phyloP scores from a whole-genome alignment of 2,888 invertebrate species.

The Pelosia muscerda region DNA sequence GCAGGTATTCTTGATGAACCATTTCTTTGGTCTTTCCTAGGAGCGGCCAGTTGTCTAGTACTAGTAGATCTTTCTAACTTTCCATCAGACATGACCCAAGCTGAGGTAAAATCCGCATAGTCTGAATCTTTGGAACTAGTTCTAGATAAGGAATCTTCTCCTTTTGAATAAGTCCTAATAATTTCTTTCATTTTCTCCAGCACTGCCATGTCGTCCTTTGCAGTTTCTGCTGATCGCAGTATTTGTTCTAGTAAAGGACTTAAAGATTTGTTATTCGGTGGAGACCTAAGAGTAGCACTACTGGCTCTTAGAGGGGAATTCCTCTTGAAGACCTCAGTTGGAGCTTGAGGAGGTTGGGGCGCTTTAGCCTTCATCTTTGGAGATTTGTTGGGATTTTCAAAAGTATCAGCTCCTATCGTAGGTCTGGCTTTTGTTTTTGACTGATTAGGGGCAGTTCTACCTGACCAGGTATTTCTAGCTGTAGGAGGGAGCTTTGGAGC shows the following conservation, averaged over 20 bases:
- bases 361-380: conserved; percentile 83
- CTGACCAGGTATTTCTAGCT: conserved; percentile 91
- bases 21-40: conserved; percentile 79
- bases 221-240: conserved; percentile 89
- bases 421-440: conserved; percentile 76
- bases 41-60: conserved; percentile 81
- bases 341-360: conserved; percentile 41
- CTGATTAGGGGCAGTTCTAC: conserved; percentile 84
- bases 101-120: conserved; percentile 90
- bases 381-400: conserved; percentile 87
- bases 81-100: conserved; percentile 91
- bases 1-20: conserved; percentile 81
- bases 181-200: conserved; percentile 91
- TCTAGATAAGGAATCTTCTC: conserved; percentile 79
- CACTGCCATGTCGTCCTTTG: conserved; percentile 91
- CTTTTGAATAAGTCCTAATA: conserved; percentile 80
- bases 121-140: conserved; percentile 87
- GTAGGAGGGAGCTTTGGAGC: conserved; percentile 78
- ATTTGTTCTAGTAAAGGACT: conserved; percentile 91
- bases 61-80: conserved; percentile 88
- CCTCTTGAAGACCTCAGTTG: conserved; percentile 81
- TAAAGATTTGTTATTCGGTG: conserved; percentile 87
- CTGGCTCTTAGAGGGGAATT: conserved; percentile 83
- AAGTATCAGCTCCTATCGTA: conserved; percentile 76
- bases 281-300: conserved; percentile 83